phyloP scores from a whole-genome alignment of 2,888 invertebrate genomes.

The Leuctra nigra region DNA sequence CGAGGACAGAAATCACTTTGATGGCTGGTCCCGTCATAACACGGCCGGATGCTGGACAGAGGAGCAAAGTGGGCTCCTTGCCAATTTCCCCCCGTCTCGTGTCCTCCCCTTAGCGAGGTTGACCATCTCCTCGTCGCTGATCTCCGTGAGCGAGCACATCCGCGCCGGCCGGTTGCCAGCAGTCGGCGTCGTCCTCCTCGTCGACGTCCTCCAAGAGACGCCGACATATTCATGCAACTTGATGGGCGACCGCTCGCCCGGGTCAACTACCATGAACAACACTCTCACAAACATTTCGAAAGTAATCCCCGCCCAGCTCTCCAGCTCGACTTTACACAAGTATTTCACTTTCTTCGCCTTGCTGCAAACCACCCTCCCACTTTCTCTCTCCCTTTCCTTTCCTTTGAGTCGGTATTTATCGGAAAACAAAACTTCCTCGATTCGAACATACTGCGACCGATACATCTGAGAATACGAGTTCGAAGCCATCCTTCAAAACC shows the following conservation, averaged over 20 bases:
- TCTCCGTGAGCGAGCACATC: neutral
- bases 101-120: neutral
- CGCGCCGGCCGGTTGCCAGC: neutral
- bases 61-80: conserved; percentile 22
- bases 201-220: conserved; percentile 5
- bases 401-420: no score
- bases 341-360: no score
- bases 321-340: no score
- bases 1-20: conserved; percentile 26
- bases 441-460: no score
- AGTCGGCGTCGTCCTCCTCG: neutral
- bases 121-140: conserved; percentile 1
- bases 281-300: neutral
- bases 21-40: conserved; percentile 27
- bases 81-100: conserved; percentile 23
- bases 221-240: neutral
- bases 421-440: no score
- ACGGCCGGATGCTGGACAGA: neutral
- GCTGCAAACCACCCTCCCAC: no score
- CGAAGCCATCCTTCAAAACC: no score
- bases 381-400: no score
- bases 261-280: neutral
- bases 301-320: neutral
- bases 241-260: neutral
- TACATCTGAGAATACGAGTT: no score